These are phyloP conservation scores for Silurus meridionalis DNA, from an alignment of 2,113 vertebrate genomes.

Conservation along the genomic window DNA sequence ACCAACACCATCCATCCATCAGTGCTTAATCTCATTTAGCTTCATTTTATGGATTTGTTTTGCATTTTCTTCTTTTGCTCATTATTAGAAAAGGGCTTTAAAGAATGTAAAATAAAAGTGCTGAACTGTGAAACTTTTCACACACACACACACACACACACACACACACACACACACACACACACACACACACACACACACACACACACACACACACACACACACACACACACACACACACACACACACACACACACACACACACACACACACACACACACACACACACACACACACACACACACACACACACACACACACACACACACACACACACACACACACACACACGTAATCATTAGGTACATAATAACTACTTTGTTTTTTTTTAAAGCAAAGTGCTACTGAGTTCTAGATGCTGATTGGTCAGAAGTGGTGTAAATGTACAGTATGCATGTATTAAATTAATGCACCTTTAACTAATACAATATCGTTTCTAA, in stretches of 20 bases:
- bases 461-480: background rate
- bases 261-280: too few relatives aligned
- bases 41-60: background rate
- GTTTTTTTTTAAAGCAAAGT: background rate
- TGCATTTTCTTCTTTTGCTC: background rate
- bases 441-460: background rate
- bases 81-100: background rate
- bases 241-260: too few relatives aligned
- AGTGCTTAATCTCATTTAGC: background rate
- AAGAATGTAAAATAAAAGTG: too few relatives aligned
- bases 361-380: background rate
- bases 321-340: conserved; percentile 8
- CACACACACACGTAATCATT: background rate
- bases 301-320: too few relatives aligned
- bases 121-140: too few relatives aligned
- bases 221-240: too few relatives aligned
- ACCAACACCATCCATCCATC: background rate
- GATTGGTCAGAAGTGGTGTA: background rate
- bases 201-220: too few relatives aligned
- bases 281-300: too few relatives aligned
- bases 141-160: too few relatives aligned
- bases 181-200: too few relatives aligned
- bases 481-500: background rate
- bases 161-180: too few relatives aligned
- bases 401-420: background rate